Base-by-base conservation (phyloP, 1,140 invertebrate species). In the Vanessa atalanta region DNA sequence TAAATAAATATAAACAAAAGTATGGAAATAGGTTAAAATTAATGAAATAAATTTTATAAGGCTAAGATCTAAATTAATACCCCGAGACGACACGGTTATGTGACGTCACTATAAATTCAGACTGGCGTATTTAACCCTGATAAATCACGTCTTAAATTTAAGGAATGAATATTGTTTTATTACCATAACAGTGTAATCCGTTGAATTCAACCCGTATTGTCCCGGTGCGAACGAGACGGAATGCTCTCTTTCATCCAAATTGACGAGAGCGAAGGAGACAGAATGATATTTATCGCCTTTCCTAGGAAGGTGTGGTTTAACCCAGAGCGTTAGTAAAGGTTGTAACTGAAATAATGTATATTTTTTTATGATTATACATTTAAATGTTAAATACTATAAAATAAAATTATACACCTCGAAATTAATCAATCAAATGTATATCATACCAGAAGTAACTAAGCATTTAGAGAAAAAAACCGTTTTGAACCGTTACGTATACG, bases 131-230 rank as follows among this genome's bases (percentile, higher is more conserved):
- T 57, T 57, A 2, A 53, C 15, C 23, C 13, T 53, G 37, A 31
- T 55, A 47, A 47, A 51, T 50, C 26, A 53, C 16, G 15, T 53
- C 12, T 31, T 20, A 65, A 9, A 31, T 37, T 23, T 60, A 63
- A 61, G 11, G 57, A 20, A 20, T 55, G 57, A 31, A 61, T 61
- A 53, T 70, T 66, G 47, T 51, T 61, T 65, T 80, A 79, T 82
- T 74, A 92, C 90, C 84, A 89, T 81, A 71, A 90, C 75, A 66
- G 81, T 85, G 70, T 92, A 92, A 64, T 87, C 88, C n/a, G 79
- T 81, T 9, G 80, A 82, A 68, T 89, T 83, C 3, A 89, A 70
- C 3, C 86, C 85, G 67, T 89, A 89, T 7, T 65, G n/a, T 1
- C 65, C 73, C 0, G 84, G 86, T 51, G 72, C 75, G 74, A 90